Base-by-base conservation (phyloP, 2,888 invertebrate genomes). In the Sminthurinus aureus region DNA sequence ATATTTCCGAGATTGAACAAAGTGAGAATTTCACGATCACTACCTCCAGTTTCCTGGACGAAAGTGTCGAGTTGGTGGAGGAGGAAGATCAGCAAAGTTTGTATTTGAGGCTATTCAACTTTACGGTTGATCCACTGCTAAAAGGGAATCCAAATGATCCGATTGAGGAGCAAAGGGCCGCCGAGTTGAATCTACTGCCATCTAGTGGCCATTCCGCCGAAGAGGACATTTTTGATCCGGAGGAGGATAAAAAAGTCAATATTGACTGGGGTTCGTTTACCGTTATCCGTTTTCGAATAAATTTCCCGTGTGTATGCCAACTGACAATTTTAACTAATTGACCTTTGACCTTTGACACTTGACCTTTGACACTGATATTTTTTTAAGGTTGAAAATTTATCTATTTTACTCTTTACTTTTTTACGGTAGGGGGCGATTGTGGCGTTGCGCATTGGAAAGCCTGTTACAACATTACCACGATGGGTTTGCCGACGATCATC, bases 381-480 rank as follows among this genome's bases (percentile, higher is more conserved):
- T 38, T 38, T 38, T 38, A 84, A 64, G 86, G 86, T 66, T 82
- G 67, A 66, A 84, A 76, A 81, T 80, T 86, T 18, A 83, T 83
- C 38, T 75, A 13, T 87, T 81, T 13, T 38, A 6, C 6, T 38
- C 6, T 38, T 38, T 38, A 4, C 6, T 4, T 38, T 38, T 38
- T 38, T 1, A 38, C 38, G 1, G 38, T 38, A 38, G 83, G 83
- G 0, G 83, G 83, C 0, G 24, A 24, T 24, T 83, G 83, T 69
- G 73, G 58, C 8, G 51, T 79, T n/a, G 24, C 20, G 22, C n/a
- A 83, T 24, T 83, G 83, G 83, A 79, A 79, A 18, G 50, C 51
- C 8, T 83, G 83, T 38, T 78, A 83, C 26, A 83, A 83, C 50
- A 79, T 83, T 38, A 83, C 83, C 2, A 71, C 69, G 0, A 69